Base-by-base conservation (phyloP, 1,140 invertebrate genomes). In the Idris sp. region DNA sequence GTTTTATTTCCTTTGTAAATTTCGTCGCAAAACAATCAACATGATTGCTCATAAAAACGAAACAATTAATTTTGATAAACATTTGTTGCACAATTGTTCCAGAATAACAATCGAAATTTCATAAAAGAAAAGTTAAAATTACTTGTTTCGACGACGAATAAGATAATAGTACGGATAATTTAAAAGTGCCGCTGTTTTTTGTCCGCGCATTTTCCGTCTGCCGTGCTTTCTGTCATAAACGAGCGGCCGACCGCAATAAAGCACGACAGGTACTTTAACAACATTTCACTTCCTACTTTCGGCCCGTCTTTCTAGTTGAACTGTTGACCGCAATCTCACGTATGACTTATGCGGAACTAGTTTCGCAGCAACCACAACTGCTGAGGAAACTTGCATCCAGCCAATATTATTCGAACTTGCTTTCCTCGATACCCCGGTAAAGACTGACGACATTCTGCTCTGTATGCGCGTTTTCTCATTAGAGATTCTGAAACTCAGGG, bases 381-480 rank as follows among this genome's bases (percentile, higher is more conserved):
- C 11, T 14, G n/a, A n/a, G 4, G 31, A 56, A 43, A 67, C 49
- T 67, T 48, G 25, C 51, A 19, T 16, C 11, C 14, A 16, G 19
- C 36, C 64, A 9, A 58, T 68, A 58, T 59, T 51, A 69, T 53
- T 69, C 13, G 53, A 68, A 68, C 35, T 49, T 36, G 14, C 58
- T 62, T 62, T 15, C 26, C 53, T 28, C 15, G 19, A 15, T 22
- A 25, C 14, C 15, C n/a, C 13, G 2, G n/a, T n/a, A 31, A 62
- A 53, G 43, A 28, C 38, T 26, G 35, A 13, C 33, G 16, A 25
- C 18, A 36, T 18, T 38, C 8, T 53, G 13, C 30, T 62, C 11
- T 35, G 31, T 43, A 53, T 53, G 56, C 36, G 22, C 33, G 28
- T 65, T 75, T 69, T 62, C 59, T 75, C 73, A 76, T 78, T 78